Percentiles rank a stretch among this genome's conserved stretches.
phyloP scores from a whole-genome alignment of 2,888 invertebrate genomes.

The Metopia argyrocephala region DNA sequence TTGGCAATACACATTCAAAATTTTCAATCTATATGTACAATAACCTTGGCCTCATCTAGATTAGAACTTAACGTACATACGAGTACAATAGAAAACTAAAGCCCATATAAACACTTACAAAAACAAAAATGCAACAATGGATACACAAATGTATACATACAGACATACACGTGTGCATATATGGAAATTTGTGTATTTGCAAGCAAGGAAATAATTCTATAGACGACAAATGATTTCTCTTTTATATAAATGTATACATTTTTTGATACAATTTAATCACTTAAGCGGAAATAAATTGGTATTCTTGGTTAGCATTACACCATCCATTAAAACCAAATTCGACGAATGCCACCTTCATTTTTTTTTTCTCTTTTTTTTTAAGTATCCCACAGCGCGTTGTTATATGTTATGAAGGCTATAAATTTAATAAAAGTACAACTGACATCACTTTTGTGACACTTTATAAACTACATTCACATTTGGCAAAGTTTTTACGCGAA shows the following conservation, averaged over 20 bases:
- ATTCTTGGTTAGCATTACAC: conserved; percentile 29
- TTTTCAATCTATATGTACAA: conserved; percentile 12
- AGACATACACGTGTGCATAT: not conserved
- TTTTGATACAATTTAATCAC: conserved; percentile 54
- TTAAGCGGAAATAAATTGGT: conserved; percentile 57
- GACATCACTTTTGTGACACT: too few species aligned
- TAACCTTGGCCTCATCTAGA: conserved; percentile 63
- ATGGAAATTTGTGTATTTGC: conserved; percentile 8
- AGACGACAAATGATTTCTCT: conserved; percentile 10
- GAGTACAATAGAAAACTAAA: conserved; percentile 18
- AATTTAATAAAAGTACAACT: too few species aligned
- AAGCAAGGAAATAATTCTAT: not conserved
- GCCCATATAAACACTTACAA: not conserved
- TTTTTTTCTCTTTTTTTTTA: not conserved
- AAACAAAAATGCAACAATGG: not conserved
- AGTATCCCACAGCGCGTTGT: too few species aligned
- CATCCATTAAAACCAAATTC: not conserved
- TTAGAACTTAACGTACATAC: conserved; percentile 7
- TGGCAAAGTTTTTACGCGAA: too few species aligned
- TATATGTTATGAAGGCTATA: too few species aligned
- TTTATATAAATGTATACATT: conserved; percentile 15
- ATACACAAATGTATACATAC: not conserved
- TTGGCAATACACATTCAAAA: conserved; percentile 3
- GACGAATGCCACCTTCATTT: not conserved
- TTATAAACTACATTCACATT: too few species aligned